Base-by-base conservation (phyloP, 2,113 vertebrate species). In the Trachemys scripta region DNA sequence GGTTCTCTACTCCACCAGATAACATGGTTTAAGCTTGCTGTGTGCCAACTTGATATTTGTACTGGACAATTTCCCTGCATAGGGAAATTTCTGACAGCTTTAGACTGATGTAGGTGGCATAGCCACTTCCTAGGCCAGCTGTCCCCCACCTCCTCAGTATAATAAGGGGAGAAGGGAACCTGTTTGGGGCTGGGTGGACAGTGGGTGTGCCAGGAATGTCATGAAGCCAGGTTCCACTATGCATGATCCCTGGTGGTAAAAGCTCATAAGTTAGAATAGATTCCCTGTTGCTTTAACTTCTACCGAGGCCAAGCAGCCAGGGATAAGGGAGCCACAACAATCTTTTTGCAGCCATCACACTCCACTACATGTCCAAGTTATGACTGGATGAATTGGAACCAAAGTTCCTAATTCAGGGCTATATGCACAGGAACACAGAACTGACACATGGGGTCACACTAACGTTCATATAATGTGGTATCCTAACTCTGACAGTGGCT, bases 121-220 rank as follows among this genome's bases (percentile, higher is more conserved):
- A 85, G 85, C 2, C 50, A 10, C 8, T 90, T 65, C 75, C 75
- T 7, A 20, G 75, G 81, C 38, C 12, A 78, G 38, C 42, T 47
- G 2, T 65, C n/a, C n/a, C 2, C 89, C 42, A 69, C 17, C n/a
- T 82, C n/a, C 1, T 0, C 5, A 25, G 11, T 1, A 0, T 35
- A 12, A 92, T 38, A 85, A 76, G 84, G 79, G 16, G 25, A 89
- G 11, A 3, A 20, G 56, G 29, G 51, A 86, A 4, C 11, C 84
- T 76, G 5, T 47, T 47, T 12, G 22, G 42, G 25, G 69, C 72
- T 76, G 5, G n/a, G 22, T 76, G 69, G 65, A 19, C n/a, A 5
- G n/a, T 17, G 38, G 11, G 12, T 42, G 24, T 24, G 19, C 24
- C 72, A 76, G 11, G 65, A 72, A 72, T 20, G n/a, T 72, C 19